Conservation (phyloP, 2,797 vertebrate species). For the Acanthopagrus latus region DNA sequence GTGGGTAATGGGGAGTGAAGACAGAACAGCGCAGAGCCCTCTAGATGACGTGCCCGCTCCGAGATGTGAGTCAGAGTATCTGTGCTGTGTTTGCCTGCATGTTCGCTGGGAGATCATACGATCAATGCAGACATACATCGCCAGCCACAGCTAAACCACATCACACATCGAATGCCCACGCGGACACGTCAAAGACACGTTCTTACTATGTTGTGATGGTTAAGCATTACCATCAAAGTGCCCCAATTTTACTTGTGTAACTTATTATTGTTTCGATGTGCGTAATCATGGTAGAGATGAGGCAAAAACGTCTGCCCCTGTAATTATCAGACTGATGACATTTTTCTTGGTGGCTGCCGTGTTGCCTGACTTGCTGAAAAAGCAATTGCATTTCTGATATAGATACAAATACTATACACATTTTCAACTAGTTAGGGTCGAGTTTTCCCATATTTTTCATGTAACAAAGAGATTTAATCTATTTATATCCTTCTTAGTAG, state of each 20-base stretch:
- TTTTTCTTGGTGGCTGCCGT: neutral
- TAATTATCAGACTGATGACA: constrained; percentile 12
- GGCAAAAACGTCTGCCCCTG: neutral
- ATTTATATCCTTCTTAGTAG: neutral
- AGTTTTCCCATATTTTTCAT: no score
- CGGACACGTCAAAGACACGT: constrained; percentile 10
- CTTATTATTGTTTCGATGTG: constrained; percentile 9
- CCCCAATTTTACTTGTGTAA: neutral
- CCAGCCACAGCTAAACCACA: constrained; percentile 27
- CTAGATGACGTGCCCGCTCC: constrained; percentile 53
- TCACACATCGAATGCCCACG: constrained; percentile 39
- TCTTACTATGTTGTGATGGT: neutral
- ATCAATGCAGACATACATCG: constrained; percentile 40
- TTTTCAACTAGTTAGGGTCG: neutral
- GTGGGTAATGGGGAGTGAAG: constrained; percentile 72
- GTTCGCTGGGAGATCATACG: constrained; percentile 52
- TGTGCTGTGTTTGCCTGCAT: constrained; percentile 44
- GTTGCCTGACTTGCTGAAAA: neutral
- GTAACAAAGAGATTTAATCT: no score
- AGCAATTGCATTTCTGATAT: neutral
- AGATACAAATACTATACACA: neutral
- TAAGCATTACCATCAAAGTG: neutral
- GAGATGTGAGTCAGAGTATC: constrained; percentile 56
- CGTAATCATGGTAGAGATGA: neutral
- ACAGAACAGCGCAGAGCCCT: constrained; percentile 47